phyloP scores from a whole-genome alignment of 92 coral and sea anemone genomes.

The Porites rus region DNA sequence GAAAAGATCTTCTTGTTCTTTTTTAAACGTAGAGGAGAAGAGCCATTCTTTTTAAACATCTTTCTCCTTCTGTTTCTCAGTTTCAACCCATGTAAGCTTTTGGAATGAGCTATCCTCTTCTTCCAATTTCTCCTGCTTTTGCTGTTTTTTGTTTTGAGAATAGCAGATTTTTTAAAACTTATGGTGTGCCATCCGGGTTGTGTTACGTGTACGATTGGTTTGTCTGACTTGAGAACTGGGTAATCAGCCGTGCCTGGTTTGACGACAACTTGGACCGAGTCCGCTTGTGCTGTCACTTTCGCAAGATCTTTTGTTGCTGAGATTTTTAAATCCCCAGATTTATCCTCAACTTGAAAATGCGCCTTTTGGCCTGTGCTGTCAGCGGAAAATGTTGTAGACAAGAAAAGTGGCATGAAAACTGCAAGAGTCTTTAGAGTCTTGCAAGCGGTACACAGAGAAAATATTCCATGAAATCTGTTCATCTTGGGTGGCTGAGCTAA shows the following conservation, averaged over 20 bases:
- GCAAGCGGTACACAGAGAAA: background rate
- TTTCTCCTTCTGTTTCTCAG: background rate
- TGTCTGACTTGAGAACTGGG: slow-evolving; percentile 88
- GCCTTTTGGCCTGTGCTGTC: slow-evolving; percentile 95
- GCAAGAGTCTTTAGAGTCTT: background rate
- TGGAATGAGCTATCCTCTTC: background rate
- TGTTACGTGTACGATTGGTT: slow-evolving; percentile 91
- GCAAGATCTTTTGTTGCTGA: slow-evolving; percentile 88
- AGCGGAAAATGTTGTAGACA: slow-evolving; percentile 12
- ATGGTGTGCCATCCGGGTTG: slow-evolving; percentile 75
- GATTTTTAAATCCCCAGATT: slow-evolving; percentile 93
- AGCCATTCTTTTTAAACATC: background rate
- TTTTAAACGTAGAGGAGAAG: background rate
- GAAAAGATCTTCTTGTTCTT: background rate
- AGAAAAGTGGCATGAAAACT: background rate
- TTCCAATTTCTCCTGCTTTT: background rate
- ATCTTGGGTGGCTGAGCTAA: background rate
- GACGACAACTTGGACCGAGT: slow-evolving; percentile 92
- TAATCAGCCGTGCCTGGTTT: slow-evolving; percentile 96
- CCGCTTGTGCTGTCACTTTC: slow-evolving; percentile 91
- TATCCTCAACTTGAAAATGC: slow-evolving; percentile 96
- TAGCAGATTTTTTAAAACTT: slow-evolving; percentile 56
- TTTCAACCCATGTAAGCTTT: background rate
- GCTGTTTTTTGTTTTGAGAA: slow-evolving; percentile 14
- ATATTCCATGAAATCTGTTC: background rate